Conservation (phyloP, 2,888 invertebrate species). For the Lepeophtheirus nordmannii region DNA sequence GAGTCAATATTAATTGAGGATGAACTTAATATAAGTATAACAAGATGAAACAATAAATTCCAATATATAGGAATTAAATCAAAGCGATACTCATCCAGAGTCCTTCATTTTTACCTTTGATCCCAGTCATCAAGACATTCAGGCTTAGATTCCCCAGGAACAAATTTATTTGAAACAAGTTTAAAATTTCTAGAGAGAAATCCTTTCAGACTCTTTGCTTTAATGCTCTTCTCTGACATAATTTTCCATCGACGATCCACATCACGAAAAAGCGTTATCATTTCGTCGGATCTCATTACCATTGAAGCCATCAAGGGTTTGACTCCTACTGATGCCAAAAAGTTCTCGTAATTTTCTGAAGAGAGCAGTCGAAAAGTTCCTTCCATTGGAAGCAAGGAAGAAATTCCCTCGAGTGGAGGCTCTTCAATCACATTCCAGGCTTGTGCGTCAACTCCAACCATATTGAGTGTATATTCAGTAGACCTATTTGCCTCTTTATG, state of each 20-base stretch:
- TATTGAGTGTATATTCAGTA: too few relatives aligned
- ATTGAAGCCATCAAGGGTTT: slow-evolving; percentile 18
- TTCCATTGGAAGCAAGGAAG: neutral
- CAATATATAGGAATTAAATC: too few relatives aligned
- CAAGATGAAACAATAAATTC: too few relatives aligned
- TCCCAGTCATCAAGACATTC: slow-evolving; percentile 19
- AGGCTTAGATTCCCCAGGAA: slow-evolving; percentile 9
- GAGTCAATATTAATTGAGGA: too few relatives aligned
- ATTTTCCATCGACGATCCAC: slow-evolving; percentile 15
- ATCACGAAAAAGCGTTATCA: slow-evolving; percentile 3
- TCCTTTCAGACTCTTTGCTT: slow-evolving; percentile 13
- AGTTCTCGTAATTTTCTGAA: neutral
- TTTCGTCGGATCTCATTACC: slow-evolving; percentile 12
- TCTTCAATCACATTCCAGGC: neutral
- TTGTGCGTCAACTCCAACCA: neutral
- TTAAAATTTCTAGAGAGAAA: slow-evolving; percentile 6
- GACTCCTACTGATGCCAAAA: neutral
- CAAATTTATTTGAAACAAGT: slow-evolving; percentile 12
- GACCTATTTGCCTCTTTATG: too few relatives aligned
- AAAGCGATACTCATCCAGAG: too few relatives aligned
- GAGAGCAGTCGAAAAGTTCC: neutral
- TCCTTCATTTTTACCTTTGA: neutral
- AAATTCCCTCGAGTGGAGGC: neutral
- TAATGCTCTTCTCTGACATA: slow-evolving; percentile 4
- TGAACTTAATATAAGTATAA: too few relatives aligned